These are phyloP conservation scores for Fundulus diaphanus DNA, from an alignment of 2,797 vertebrate genomes.

Conservation along the genomic window DNA sequence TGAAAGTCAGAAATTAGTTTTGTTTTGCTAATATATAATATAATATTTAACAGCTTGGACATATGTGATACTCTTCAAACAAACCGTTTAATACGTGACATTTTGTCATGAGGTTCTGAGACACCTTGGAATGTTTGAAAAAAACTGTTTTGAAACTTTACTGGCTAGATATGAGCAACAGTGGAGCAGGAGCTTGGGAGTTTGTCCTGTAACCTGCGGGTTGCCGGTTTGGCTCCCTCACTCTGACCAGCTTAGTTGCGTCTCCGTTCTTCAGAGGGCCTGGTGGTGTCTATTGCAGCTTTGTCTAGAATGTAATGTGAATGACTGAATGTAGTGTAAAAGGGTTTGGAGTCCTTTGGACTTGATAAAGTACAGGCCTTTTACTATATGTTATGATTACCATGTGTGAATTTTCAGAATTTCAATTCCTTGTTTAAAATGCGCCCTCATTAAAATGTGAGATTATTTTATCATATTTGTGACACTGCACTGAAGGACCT, in stretches of 20 bases:
- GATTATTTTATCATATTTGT: neutral
- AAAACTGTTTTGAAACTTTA: neutral
- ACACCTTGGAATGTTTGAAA: neutral
- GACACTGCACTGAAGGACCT: neutral
- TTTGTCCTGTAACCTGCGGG: no score
- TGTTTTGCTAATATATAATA: neutral
- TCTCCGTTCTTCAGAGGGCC: no score
- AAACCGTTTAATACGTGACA: neutral
- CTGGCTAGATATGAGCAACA: neutral
- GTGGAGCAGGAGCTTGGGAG: no score
- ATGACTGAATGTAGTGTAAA: no score
- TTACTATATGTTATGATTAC: no score
- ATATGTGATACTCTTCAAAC: neutral
- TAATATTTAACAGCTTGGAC: neutral
- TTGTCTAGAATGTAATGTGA: no score
- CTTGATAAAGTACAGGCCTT: no score
- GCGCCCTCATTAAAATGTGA: neutral
- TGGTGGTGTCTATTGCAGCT: no score
- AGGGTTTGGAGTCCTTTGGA: no score
- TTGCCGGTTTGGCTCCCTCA: no score
- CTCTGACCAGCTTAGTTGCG: no score
- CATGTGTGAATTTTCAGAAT: neutral
- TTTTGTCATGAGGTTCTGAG: neutral
- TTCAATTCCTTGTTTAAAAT: neutral
- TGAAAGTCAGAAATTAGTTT: neutral